These are phyloP conservation scores for Diadromus collaris DNA, from an alignment of 2,888 invertebrate species.

Conservation along the genomic window DNA sequence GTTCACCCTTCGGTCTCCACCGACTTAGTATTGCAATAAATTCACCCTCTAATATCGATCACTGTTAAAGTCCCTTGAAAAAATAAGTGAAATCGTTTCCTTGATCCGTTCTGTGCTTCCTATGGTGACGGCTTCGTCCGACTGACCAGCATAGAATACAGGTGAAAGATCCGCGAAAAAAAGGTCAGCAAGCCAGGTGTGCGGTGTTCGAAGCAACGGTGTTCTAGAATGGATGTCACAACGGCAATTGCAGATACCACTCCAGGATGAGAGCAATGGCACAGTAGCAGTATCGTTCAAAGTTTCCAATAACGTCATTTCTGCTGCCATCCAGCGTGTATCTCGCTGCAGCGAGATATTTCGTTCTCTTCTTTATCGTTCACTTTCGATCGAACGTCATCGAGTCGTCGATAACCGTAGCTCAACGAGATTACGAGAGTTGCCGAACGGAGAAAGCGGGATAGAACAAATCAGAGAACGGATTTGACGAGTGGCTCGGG, in stretches of 20 bases:
- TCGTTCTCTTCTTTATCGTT: neutral
- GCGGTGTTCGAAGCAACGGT: neutral
- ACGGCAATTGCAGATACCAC: constrained; percentile 48
- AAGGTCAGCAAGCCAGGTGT: neutral
- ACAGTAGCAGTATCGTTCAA: neutral
- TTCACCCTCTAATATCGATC: constrained; percentile 5
- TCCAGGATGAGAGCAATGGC: constrained; percentile 22
- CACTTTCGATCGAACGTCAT: constrained; percentile 67
- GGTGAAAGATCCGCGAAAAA: neutral
- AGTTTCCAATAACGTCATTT: constrained; percentile 53
- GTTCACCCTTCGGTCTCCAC: neutral
- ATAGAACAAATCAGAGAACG: constrained; percentile 26
- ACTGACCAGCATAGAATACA: neutral
- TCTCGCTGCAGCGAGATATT: neutral
- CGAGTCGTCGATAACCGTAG: constrained; percentile 65
- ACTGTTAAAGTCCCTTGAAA: neutral
- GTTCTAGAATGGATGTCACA: constrained; percentile 6
- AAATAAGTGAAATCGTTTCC: neutral
- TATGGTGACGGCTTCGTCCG: neutral
- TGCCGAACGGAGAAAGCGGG: constrained; percentile 36
- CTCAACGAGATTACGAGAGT: constrained; percentile 65
- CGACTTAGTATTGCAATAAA: constrained; percentile 4
- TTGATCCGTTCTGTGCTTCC: neutral
- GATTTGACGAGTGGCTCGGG: constrained; percentile 42
- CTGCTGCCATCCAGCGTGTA: neutral